Conservation (phyloP, 2,797 vertebrate genomes). For the Danio kyathit region DNA sequence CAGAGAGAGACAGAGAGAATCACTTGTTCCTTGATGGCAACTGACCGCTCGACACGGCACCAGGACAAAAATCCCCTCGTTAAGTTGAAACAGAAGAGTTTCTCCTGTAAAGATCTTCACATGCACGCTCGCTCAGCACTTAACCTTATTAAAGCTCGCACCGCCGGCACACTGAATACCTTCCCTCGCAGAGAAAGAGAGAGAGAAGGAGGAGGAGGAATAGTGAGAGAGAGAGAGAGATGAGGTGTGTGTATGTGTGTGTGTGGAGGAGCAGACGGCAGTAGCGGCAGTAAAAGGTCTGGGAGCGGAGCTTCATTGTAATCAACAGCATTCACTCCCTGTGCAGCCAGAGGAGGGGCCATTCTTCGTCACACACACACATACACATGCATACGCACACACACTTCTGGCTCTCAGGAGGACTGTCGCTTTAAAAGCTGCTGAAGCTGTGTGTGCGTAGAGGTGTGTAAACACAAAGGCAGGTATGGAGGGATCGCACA, state of each 20-base stretch:
- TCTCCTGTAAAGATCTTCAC: slow-evolving; percentile 41
- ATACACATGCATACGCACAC: slow-evolving; percentile 29
- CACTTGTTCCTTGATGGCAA: slow-evolving; percentile 80
- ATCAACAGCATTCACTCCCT: slow-evolving; percentile 64
- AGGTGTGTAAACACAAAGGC: slow-evolving; percentile 56
- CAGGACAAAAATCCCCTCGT: slow-evolving; percentile 53
- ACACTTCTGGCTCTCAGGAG: slow-evolving; percentile 30
- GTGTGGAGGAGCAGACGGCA: slow-evolving; percentile 38
- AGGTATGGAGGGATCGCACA: slow-evolving; percentile 44
- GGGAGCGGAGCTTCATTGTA: slow-evolving; percentile 63
- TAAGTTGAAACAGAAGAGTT: slow-evolving; percentile 54
- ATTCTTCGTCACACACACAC: slow-evolving; percentile 26
- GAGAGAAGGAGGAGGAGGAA: slow-evolving; percentile 16
- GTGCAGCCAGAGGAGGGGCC: slow-evolving; percentile 52
- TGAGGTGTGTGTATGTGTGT: slow-evolving; percentile 5
- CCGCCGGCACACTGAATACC: slow-evolving; percentile 53
- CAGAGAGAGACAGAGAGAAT: slow-evolving; percentile 67
- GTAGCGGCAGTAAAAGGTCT: slow-evolving; percentile 60
- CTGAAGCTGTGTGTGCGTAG: slow-evolving; percentile 55
- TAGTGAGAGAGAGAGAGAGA: slow-evolving; percentile 24
- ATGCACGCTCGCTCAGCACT: slow-evolving; percentile 66
- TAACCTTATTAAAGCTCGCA: slow-evolving; percentile 79
- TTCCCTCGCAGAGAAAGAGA: slow-evolving; percentile 26
- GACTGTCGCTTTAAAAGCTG: slow-evolving; percentile 24
- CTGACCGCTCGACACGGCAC: slow-evolving; percentile 72